Evolutionary conservation across 2,797 vertebrate genomes (phyloP).

Genomic region (Helarctos malayanus): DNA sequence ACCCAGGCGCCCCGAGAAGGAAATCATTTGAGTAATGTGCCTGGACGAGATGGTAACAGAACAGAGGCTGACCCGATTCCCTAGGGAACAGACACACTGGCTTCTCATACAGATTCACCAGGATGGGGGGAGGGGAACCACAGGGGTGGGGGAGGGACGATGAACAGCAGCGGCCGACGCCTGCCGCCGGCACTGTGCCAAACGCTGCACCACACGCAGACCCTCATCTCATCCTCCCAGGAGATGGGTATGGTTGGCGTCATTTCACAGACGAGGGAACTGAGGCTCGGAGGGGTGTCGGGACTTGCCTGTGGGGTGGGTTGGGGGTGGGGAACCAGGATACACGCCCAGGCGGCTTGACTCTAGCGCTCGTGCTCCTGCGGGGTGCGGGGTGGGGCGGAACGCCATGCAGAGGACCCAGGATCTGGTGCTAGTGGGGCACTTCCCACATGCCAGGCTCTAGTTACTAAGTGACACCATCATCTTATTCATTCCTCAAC

Average conservation of each 20-base stretch:
- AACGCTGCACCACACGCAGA: rapidly evolving
- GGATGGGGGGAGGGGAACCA: not conserved
- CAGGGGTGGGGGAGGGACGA: too few relatives aligned
- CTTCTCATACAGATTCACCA: not conserved
- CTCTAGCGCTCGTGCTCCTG: not conserved
- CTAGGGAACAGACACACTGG: not conserved
- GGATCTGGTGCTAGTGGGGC: not conserved
- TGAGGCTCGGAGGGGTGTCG: not conserved
- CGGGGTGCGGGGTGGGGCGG: rapidly evolving
- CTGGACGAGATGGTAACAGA: not conserved
- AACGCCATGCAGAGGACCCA: not conserved
- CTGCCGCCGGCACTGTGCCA: not conserved
- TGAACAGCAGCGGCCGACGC: too few relatives aligned
- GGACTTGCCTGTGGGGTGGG: not conserved
- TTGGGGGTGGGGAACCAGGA: not conserved
- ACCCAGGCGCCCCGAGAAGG: not conserved
- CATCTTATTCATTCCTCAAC: not conserved
- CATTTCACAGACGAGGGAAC: not conserved
- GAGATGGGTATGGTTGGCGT: not conserved
- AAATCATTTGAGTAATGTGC: rapidly evolving
- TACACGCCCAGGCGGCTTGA: rapidly evolving
- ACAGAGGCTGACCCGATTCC: not conserved
- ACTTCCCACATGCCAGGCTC: not conserved
- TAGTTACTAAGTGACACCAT: not conserved
- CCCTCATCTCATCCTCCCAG: not conserved